Evolutionary conservation across 2,113 vertebrate genomes (phyloP), one percentile per base, ranked within the genome.

Genomic region (Hippopotamus amphibius): DNA sequence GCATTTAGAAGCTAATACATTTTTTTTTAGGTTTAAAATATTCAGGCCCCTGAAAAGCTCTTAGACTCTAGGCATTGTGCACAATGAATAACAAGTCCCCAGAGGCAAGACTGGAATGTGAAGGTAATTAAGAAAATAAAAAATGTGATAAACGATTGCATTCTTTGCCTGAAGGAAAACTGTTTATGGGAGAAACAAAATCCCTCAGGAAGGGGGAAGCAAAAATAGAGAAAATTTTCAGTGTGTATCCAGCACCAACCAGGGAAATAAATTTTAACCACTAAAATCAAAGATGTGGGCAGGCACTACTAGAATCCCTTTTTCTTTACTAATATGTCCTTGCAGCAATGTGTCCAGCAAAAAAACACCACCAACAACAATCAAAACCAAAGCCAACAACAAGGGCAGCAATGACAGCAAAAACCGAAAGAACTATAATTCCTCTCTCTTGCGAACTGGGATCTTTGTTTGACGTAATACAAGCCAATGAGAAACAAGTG

Each of bases 181-280:
- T 80, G 33, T 81, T 91, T 95, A 68, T 26, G 30, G 71, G 26
- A 83, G 43, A 96, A 96, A 66, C 48, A 43, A 88, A 80, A 43
- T 89, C 55, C 92, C 92, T 79, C 48, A 66, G 66, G 28, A 92
- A 82, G 21, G 41, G 48, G 30, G 41, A 88, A 79, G 30, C 19
- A 86, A 93, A 96, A 93, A 86, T 11, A 91, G n/a, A 82, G 24
- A 86, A 79, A 17, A 61, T 77, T 86, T 84, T 93, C 50, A 57
- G 8, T 76, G 82, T 66, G 15, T 69, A 57, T 55, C 37, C 15
- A 89, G 68, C 43, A 91, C 43, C 41, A 95, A 48, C 59, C 24
- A 68, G 94, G 90, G 89, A 97, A 96, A 97, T 96, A 85, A 85
- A 91, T 93, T 92, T 88, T 83, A 55, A 86, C 82, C 57, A 89